A percentile compares a stretch with the other conserved stretches of the same genome.
phyloP scores from a whole-genome alignment of 2,113 vertebrate species.

The Morone chrysops region DNA sequence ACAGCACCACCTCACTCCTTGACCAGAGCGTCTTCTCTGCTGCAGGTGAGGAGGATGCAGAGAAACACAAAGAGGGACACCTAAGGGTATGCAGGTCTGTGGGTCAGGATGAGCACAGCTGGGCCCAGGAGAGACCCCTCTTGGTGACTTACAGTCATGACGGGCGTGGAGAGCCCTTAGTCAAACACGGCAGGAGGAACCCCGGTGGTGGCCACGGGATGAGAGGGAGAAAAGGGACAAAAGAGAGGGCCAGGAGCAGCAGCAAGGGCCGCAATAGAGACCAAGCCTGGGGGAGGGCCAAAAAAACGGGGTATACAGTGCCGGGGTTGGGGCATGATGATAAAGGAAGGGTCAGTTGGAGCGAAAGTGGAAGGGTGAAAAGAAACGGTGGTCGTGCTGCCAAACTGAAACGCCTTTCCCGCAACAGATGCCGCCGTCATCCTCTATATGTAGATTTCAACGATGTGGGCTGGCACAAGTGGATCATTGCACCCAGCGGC shows the following conservation, averaged over 20 bases:
- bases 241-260: conserved; percentile 65
- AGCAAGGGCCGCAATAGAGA: conserved; percentile 66
- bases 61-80: conserved; percentile 58
- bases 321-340: conserved; percentile 52
- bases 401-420: conserved; percentile 84
- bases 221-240: conserved; percentile 72
- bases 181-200: conserved; percentile 73
- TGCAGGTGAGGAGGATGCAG: conserved; percentile 22
- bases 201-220: conserved; percentile 57
- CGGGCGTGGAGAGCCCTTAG: conserved; percentile 81
- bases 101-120: conserved; percentile 83
- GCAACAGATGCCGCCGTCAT: conserved; percentile 84
- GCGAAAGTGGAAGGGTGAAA: conserved; percentile 76
- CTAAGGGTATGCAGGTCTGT: conserved; percentile 83
- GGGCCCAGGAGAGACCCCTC: conserved; percentile 86
- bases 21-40: conserved; percentile 38
- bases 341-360: conserved; percentile 66
- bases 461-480: conserved; percentile 88
- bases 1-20: conserved; percentile 55
- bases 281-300: conserved; percentile 42
- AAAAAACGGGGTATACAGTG: conserved; percentile 54
- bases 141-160: conserved; percentile 88
- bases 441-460: conserved; percentile 88
- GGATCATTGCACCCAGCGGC: conserved; percentile 88
- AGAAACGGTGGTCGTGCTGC: conserved; percentile 81